These are phyloP conservation scores for Drosophila hydei DNA, from an alignment of 1,140 invertebrate species.

Conservation along the genomic window DNA sequence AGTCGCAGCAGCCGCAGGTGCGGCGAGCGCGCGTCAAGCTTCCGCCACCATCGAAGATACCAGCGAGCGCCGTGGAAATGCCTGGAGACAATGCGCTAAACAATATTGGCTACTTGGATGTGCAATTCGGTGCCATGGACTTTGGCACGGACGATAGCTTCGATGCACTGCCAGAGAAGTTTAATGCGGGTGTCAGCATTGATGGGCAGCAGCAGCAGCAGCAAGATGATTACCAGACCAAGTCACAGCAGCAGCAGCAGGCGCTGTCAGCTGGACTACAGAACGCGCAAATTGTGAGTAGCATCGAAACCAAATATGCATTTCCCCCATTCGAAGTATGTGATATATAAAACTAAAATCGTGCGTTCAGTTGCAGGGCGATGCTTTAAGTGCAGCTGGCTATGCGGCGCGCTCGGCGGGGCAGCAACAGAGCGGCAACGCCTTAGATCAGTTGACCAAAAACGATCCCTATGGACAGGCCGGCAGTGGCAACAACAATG, in stretches of 20 bases:
- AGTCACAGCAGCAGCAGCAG: conserved; percentile 71
- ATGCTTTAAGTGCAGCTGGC: conserved; percentile 62
- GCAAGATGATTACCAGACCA: conserved; percentile 77
- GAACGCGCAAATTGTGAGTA: conserved; percentile 78
- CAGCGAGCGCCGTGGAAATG: conserved; percentile 97
- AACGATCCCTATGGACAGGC: conserved; percentile 79
- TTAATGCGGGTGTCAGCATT: conserved; percentile 74
- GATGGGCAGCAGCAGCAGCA: conserved; percentile 71
- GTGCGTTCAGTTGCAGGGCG: conserved; percentile 50
- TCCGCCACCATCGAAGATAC: conserved; percentile 97
- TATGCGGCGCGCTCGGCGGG: conserved; percentile 66
- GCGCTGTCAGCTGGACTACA: conserved; percentile 72
- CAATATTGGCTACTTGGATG: conserved; percentile 92
- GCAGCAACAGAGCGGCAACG: conserved; percentile 62
- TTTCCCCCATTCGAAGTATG: too few species aligned
- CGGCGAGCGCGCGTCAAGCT: conserved; percentile 90
- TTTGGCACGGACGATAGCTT: conserved; percentile 88
- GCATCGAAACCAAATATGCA: neutral
- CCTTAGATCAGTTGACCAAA: conserved; percentile 79
- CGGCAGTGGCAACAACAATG: conserved; percentile 43
- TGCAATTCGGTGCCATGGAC: conserved; percentile 96
- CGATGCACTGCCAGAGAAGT: conserved; percentile 85
- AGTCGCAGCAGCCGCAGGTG: conserved; percentile 86
- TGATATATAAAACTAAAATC: too few species aligned
- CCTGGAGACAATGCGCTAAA: conserved; percentile 91